Base-by-base conservation (phyloP, 2,797 vertebrate species). In the Staurois parvus region DNA sequence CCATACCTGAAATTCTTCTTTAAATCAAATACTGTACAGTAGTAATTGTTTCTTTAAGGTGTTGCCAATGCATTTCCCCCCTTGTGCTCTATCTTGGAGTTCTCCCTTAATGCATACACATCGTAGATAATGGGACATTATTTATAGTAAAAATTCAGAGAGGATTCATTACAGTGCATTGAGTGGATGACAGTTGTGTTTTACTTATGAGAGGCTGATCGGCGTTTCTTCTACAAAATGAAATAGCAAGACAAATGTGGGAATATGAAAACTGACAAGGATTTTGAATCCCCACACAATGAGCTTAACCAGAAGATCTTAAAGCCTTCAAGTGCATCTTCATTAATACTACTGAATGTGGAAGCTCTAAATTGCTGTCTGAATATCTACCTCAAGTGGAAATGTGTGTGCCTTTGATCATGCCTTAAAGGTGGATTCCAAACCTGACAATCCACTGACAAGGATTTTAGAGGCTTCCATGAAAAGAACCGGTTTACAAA, bases 361-460 rank as follows among this genome's bases (percentile, higher is more conserved):
- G 52, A 40, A 45, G 73, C 80, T 29, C 62, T 70, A 66, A 40
- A 82, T 74, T 68, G 80, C 85, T 79, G 80, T 68, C 74, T 67
- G 79, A 70, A 72, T 73, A 9, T 29, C 56, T 74, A 69, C 72
- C 62, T 79, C n/a, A 75, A 79, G 81, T 69, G 8, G 37, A 79
- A 81, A 87, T 42, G 42, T 69, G 76, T 75, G 32, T 1, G 79
- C 81, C 85, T 87, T 87, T 87, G 85, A 87, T 87, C 85, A 87
- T 5, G 68, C 79, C 70, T 87, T 87, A 75, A 83, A 86, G 75
- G 85, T 79, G 70, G 76, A 79, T 87, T 75, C 76, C 15, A 72
- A 26, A n/a, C 45, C 75, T 84, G 85, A 87, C 85, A 83, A 87
- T 79, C 83, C 52, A 75, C 75, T 79, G 76, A 87, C 76, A 84